phyloP scores from a whole-genome alignment of 2,797 vertebrate species.

The Poecile montanus region DNA sequence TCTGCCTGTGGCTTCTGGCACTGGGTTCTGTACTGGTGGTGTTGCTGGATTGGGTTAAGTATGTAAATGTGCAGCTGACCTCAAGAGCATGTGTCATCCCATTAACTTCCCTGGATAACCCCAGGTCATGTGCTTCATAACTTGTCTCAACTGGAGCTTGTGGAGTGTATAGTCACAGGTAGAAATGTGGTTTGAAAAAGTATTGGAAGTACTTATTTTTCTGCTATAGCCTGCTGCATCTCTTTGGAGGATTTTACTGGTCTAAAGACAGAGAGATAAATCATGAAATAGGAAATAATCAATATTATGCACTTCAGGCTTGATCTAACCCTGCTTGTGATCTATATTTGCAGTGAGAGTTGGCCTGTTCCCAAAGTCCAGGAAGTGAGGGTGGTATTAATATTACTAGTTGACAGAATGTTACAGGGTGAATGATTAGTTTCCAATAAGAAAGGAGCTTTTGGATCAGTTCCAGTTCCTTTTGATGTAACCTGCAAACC shows the following conservation, averaged over 20 bases:
- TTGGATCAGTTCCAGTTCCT: constrained; percentile 4
- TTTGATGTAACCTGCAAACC: constrained; percentile 16
- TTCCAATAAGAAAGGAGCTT: constrained; percentile 40
- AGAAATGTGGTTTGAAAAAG: background rate
- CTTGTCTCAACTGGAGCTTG: background rate
- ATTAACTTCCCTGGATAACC: background rate
- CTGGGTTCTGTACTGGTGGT: background rate
- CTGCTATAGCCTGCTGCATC: background rate
- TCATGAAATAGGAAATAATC: background rate
- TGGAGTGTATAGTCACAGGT: background rate
- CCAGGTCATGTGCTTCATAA: background rate
- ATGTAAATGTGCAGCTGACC: background rate
- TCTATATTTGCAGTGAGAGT: background rate
- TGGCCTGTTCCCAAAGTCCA: constrained; percentile 29
- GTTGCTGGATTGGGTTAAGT: background rate
- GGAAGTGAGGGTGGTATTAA: background rate
- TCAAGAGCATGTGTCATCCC: background rate
- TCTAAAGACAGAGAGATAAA: background rate
- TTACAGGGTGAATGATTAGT: constrained; percentile 33
- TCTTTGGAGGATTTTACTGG: background rate
- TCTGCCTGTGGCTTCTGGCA: background rate
- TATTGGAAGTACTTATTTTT: background rate
- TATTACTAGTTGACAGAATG: constrained; percentile 18
- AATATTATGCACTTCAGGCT: background rate
- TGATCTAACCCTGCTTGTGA: background rate